Evolutionary conservation across 2,113 vertebrate species (phyloP), one percentile per base, ranked within the genome.

Genomic region (Tor tambroides): DNA sequence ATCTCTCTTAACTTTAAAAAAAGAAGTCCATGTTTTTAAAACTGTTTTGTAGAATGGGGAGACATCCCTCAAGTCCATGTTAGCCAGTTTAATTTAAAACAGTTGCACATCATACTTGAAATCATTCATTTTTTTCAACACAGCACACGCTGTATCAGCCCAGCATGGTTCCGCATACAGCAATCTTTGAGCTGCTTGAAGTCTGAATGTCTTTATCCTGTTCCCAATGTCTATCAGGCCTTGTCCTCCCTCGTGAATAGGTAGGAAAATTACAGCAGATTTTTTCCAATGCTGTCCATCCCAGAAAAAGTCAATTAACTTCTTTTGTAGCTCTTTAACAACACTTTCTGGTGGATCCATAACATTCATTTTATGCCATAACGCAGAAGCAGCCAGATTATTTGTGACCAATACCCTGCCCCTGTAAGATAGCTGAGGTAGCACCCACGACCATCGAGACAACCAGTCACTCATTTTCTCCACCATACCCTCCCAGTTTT

Each of bases 211-310:
- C 59, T n/a, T 61, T 61, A 61, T 61, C 4, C 59, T 61, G 9
- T 61, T n/a, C 11, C 4, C 7, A n/a, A 11, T 63, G 9, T 26
- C 59, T n/a, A 26, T 63, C 59, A 63, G 59, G 59, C 23, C 59
- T 61, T 61, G 59, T 26, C 59, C 3, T 61, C 59, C 23, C 10
- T 26, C 23, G 26, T 61, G 59, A 72, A 72, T 23, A 6, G 35
- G 35, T 41, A 72, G 69, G 35, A 74, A 12, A 41, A 74, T 1
- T n/a, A 74, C 71, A 74, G 35, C 71, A 74, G 32, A 38, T 72
- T 72, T 41, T 72, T 72, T 72, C 69, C 32, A 72, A 72, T 72
- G 35, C 35, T 72, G 69, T 4, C 69, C 69, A 72, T 41, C 35
- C 69, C 35, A 72, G 69, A 72, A 72, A 72, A 72, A 72, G 19